A percentile compares a stretch with the other conserved stretches of the same genome.
Evolutionary conservation across 2,113 vertebrate genomes (phyloP).

Genomic region (Pedionomus torquatus): DNA sequence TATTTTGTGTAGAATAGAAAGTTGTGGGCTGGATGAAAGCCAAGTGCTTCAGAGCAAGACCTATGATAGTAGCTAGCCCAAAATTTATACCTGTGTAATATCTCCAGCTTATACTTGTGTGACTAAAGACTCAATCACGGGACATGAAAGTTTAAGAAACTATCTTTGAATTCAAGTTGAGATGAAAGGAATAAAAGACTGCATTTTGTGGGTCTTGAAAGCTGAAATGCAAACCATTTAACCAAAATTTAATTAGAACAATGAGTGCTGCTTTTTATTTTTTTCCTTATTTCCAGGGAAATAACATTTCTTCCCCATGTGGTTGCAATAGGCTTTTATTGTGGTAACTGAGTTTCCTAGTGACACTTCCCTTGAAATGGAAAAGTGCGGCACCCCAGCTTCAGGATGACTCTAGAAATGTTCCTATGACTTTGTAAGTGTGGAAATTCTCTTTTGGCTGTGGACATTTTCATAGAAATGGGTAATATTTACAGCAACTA

Average conservation of each 20-base stretch:
- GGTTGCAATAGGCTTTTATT: conserved; percentile 33
- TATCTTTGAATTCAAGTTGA: background rate
- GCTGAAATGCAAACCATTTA: background rate
- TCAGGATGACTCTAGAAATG: background rate
- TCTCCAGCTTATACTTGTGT: background rate
- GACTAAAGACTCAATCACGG: background rate
- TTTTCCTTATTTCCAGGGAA: background rate
- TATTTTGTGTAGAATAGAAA: conserved; percentile 11
- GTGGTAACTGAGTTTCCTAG: conserved; percentile 25
- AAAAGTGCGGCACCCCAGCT: background rate
- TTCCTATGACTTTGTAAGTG: background rate
- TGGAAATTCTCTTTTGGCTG: background rate
- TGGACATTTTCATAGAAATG: background rate
- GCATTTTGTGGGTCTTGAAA: background rate
- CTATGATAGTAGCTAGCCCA: background rate
- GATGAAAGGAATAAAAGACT: background rate
- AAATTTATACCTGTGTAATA: background rate
- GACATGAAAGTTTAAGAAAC: background rate
- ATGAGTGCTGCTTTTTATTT: background rate
- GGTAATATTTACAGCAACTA: background rate
- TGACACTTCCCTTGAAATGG: background rate
- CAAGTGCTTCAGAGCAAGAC: background rate
- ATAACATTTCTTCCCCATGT: background rate
- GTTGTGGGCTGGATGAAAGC: background rate
- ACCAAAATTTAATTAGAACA: background rate